Evolutionary conservation across 2,888 invertebrate species (phyloP).

Genomic region (Peribatodes rhomboidaria): DNA sequence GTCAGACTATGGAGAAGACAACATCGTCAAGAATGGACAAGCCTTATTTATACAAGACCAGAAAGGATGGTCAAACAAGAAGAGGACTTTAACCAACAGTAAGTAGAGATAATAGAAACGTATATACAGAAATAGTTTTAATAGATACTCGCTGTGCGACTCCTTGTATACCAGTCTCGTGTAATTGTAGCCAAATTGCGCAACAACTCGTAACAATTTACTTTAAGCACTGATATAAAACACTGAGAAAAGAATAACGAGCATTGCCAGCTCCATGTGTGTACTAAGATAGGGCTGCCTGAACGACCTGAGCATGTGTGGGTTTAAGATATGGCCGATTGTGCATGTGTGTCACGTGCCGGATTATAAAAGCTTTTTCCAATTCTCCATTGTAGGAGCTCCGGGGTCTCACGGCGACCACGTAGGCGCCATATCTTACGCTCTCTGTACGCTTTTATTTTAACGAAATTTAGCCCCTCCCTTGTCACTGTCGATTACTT

Average conservation of each 20-base stretch:
- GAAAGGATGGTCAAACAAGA: no score
- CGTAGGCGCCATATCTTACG: constrained; percentile 86
- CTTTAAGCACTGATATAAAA: constrained; percentile 56
- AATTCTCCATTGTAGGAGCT: constrained; percentile 84
- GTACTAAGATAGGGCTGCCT: constrained; percentile 60
- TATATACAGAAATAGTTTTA: no score
- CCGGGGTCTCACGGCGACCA: constrained; percentile 80
- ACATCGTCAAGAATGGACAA: no score
- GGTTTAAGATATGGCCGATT: constrained; percentile 65
- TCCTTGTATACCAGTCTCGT: background rate
- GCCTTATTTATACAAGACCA: no score
- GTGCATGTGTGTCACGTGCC: constrained; percentile 83
- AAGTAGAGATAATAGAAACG: no score
- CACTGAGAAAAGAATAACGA: constrained; percentile 64
- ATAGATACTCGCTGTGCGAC: background rate
- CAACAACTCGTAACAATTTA: constrained; percentile 35
- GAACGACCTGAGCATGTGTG: constrained; percentile 75
- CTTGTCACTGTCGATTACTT: constrained; percentile 83
- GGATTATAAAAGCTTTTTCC: constrained; percentile 87
- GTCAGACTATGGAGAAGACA: no score
- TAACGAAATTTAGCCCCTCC: constrained; percentile 84
- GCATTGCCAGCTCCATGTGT: constrained; percentile 50
- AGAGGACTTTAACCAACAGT: no score
- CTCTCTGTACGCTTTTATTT: constrained; percentile 85
- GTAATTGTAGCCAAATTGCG: constrained; percentile 27